Base-by-base conservation (phyloP, 2,113 vertebrate species). In the Muscicapa adusta region DNA sequence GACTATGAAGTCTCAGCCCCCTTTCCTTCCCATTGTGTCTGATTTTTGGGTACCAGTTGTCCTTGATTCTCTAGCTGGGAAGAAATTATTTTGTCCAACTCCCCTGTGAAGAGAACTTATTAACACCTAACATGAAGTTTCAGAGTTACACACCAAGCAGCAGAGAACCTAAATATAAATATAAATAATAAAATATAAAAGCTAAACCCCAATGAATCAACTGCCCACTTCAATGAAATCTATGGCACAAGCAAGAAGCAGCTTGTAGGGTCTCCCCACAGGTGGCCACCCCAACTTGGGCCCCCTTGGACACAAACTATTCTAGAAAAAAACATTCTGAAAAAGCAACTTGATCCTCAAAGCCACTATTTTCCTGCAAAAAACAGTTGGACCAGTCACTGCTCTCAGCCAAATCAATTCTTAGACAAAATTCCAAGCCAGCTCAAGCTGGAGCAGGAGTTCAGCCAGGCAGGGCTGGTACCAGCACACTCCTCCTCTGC, bases 161-260 rank as follows among this genome's bases (percentile, higher is more conserved):
- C 50, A 51, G 50, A 51, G 15, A 28, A 17, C 6, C 5, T 51
- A 6, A 43, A 43, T 43, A 43, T 43, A 43, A 43, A 43, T 43
- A 43, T 18, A 43, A 43, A 43, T 43, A 43, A 43, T 43, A 16
- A 43, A 51, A 26, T 15, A 26, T 9, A 15, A 51, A 28, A 51
- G 26, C 50, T 10, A 28, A 51, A 51, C 5, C 50, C 50, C 5
- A 6, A 29, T 48, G 61, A 1, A 8, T 50, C 48, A 50, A 26
- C 24, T 50, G 24, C 24, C 5, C 3, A 1, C 62, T 12, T 24
- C 29, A 3, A 3, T 0, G 9, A 20, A 29, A 1, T 18, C 17
- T 2, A 5, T 2, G 5, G 34, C 28, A 62, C 47, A 2, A 17
- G 26, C 23, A 26, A 51, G 50, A 28, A 28, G n/a, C n/a, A 40